Conservation (phyloP, 2,888 invertebrate genomes). For the Cyclophora albipunctata region DNA sequence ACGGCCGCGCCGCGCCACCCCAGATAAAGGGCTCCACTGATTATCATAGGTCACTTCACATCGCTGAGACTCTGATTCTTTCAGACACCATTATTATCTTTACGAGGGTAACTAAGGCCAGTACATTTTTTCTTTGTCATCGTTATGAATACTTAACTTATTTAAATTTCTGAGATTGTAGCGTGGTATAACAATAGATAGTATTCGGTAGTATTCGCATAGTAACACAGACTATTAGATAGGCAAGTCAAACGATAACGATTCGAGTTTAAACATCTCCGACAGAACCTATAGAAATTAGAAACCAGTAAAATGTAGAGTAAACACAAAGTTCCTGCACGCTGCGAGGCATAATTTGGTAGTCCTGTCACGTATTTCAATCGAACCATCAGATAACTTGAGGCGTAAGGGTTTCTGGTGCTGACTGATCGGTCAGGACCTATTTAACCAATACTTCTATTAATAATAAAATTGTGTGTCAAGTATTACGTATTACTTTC, state of each 20-base stretch:
- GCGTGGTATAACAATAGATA: no score
- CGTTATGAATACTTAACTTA: no score
- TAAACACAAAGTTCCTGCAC: no score
- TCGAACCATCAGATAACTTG: conserved; percentile 47
- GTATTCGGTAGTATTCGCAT: no score
- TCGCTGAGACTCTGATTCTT: conserved; percentile 18
- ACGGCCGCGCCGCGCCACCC: conserved; percentile 22
- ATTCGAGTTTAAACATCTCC: no score
- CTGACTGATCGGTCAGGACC: conserved; percentile 14
- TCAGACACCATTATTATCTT: conserved; percentile 15
- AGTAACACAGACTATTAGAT: no score
- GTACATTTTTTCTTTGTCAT: background rate
- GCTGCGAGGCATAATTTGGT: conserved; percentile 18
- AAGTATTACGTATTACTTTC: background rate
- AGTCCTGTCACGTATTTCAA: conserved; percentile 63
- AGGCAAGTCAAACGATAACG: no score
- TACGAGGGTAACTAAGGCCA: conserved; percentile 1
- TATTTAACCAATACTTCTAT: background rate
- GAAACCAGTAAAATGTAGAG: no score
- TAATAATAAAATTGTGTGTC: background rate
- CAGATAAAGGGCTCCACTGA: conserved; percentile 15
- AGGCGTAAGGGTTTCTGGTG: conserved; percentile 30
- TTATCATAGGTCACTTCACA: conserved; percentile 25
- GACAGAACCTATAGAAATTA: no score
- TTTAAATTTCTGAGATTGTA: no score